Percentiles rank a stretch among this genome's conserved stretches.
Evolutionary conservation across 2,113 vertebrate species (phyloP).

Genomic region (Sitta europaea): DNA sequence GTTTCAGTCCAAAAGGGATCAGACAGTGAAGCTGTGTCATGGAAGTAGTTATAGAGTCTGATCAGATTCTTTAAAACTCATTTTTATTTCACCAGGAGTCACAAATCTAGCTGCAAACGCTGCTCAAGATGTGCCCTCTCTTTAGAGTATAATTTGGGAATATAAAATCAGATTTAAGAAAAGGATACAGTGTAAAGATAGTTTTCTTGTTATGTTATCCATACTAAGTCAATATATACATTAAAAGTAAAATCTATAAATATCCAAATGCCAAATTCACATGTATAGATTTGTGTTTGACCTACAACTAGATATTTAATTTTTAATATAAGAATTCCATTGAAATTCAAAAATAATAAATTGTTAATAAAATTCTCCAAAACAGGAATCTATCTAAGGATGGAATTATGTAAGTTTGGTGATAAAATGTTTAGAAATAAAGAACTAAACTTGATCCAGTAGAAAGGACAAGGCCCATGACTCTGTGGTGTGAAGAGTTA

Average conservation of each 20-base stretch:
- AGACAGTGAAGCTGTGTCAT: not conserved
- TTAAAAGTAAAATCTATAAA: not conserved
- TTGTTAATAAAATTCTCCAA: not conserved
- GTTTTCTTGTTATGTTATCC: not conserved
- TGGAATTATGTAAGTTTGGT: not conserved
- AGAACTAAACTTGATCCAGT: not conserved
- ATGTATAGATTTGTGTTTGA: not conserved
- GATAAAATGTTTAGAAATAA: not conserved
- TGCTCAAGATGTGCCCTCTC: not conserved
- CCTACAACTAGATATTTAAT: not conserved
- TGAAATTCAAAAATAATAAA: not conserved
- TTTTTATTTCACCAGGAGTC: not conserved
- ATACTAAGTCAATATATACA: not conserved
- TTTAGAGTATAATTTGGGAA: not conserved
- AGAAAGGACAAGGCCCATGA: not conserved
- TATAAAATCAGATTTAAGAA: not conserved
- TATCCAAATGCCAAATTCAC: not conserved
- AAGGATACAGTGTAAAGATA: not conserved
- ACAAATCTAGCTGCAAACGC: not conserved
- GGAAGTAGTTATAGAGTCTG: not conserved
- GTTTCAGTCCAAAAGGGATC: slow-evolving; percentile 1
- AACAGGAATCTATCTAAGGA: not conserved
- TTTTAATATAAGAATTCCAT: not conserved
- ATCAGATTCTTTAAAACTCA: slow-evolving; percentile 4
- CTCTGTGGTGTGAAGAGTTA: not conserved